These are phyloP conservation scores for Sebastes hopkinsi DNA, from an alignment of 2,797 vertebrate species.

Conservation along the genomic window DNA sequence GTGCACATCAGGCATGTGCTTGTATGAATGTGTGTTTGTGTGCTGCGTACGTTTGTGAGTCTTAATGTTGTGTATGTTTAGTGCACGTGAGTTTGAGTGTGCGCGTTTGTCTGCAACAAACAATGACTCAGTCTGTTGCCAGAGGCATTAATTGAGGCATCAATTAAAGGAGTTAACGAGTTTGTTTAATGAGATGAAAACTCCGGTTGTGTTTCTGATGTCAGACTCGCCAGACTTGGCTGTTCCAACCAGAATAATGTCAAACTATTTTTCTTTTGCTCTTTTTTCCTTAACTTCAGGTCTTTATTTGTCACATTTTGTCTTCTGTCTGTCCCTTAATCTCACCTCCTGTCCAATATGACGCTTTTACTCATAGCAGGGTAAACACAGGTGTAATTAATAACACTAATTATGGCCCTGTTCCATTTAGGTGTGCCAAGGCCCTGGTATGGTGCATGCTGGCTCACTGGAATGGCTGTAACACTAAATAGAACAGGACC, in stretches of 20 bases:
- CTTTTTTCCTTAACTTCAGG: neutral
- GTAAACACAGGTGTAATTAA: no score
- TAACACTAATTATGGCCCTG: no score
- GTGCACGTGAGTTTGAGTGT: conserved; percentile 4
- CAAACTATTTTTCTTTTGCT: conserved; percentile 17
- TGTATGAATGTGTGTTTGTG: neutral
- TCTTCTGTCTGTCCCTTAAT: neutral
- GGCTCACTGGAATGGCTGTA: no score
- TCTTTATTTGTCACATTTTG: neutral
- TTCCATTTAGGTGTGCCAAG: no score
- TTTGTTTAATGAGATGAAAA: conserved; percentile 77
- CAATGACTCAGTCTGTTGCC: conserved; percentile 65
- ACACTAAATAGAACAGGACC: no score
- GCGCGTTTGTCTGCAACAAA: conserved; percentile 45
- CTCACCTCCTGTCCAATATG: neutral
- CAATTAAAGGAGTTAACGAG: conserved; percentile 74
- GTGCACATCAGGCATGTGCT: neutral
- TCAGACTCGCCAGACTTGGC: conserved; percentile 52
- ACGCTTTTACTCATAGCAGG: neutral
- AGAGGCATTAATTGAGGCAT: conserved; percentile 67
- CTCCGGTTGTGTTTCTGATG: conserved; percentile 61
- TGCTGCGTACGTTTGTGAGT: neutral
- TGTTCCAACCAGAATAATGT: conserved; percentile 48
- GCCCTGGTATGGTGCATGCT: no score
- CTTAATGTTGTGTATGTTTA: neutral